Conservation (phyloP, 2,888 invertebrate species). For the Drepana falcataria region DNA sequence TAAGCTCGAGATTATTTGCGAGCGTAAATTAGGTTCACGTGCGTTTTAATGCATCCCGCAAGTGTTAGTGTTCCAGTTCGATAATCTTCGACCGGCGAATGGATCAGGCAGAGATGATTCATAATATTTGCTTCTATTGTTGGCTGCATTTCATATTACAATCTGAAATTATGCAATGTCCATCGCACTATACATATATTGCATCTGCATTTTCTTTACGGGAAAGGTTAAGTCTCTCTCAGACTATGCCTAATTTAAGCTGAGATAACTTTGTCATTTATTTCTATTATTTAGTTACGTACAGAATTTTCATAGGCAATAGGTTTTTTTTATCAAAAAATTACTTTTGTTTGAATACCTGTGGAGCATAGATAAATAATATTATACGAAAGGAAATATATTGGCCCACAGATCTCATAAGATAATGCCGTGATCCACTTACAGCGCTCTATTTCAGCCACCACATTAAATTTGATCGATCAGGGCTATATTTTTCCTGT, state of each 20-base stretch:
- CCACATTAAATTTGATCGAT: slow-evolving; percentile 76
- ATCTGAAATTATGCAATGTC: slow-evolving; percentile 66
- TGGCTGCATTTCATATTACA: slow-evolving; percentile 54
- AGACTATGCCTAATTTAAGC: too few species aligned
- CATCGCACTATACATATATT: slow-evolving; percentile 36
- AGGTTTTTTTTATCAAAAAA: too few species aligned
- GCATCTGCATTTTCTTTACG: neutral
- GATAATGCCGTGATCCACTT: slow-evolving; percentile 64
- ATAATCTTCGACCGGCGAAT: slow-evolving; percentile 71
- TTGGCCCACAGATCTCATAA: slow-evolving; percentile 31
- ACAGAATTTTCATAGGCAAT: too few species aligned
- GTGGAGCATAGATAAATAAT: neutral
- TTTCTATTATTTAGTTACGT: too few species aligned
- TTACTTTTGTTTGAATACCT: neutral
- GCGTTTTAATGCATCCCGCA: slow-evolving; percentile 73
- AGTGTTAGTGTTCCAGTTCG: slow-evolving; percentile 74
- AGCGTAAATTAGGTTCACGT: slow-evolving; percentile 76
- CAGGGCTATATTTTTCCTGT: slow-evolving; percentile 77
- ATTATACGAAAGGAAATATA: slow-evolving; percentile 25
- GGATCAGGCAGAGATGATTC: slow-evolving; percentile 72
- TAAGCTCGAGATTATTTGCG: slow-evolving; percentile 59
- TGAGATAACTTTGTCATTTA: too few species aligned
- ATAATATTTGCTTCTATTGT: slow-evolving; percentile 73
- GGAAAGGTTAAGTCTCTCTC: too few species aligned
- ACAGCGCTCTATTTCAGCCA: slow-evolving; percentile 61